Evolutionary conservation across 2,797 vertebrate genomes (phyloP).

Genomic region (Melanotaenia parkinsoni): DNA sequence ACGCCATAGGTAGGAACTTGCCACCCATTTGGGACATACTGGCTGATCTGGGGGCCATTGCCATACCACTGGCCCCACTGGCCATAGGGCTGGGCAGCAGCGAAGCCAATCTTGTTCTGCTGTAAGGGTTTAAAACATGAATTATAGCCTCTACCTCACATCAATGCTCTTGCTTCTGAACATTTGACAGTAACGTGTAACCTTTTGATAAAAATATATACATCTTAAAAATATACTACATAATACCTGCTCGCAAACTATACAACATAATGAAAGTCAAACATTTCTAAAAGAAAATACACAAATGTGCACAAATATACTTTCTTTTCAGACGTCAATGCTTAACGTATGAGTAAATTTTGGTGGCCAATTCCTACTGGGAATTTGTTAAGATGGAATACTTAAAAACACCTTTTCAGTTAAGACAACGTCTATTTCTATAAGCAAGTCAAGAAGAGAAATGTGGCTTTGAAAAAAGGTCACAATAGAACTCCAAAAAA

Average conservation of each 20-base stretch:
- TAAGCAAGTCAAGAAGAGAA: no score
- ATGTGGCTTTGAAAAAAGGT: no score
- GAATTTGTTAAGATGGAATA: not conserved
- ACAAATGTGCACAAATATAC: no score
- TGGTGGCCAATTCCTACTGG: not conserved
- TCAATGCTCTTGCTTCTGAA: not conserved
- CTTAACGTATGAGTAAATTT: not conserved
- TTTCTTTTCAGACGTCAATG: no score
- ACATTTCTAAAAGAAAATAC: no score
- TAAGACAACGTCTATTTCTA: no score
- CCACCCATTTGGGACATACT: conserved; percentile 97
- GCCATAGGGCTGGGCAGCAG: conserved; percentile 90
- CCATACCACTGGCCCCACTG: conserved; percentile 99
- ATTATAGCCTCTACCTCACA: not conserved
- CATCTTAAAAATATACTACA: no score
- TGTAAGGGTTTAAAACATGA: conserved; percentile 37
- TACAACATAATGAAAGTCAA: no score
- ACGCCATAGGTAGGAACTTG: conserved; percentile 94
- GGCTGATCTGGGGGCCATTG: conserved; percentile 93
- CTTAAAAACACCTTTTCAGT: not conserved
- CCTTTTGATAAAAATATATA: not conserved
- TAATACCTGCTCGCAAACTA: no score
- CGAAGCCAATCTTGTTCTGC: conserved; percentile 93
- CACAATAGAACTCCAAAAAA: not conserved
- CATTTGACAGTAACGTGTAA: not conserved